Evolutionary conservation across 2,797 vertebrate genomes (phyloP).

Genomic region (Channa striata): DNA sequence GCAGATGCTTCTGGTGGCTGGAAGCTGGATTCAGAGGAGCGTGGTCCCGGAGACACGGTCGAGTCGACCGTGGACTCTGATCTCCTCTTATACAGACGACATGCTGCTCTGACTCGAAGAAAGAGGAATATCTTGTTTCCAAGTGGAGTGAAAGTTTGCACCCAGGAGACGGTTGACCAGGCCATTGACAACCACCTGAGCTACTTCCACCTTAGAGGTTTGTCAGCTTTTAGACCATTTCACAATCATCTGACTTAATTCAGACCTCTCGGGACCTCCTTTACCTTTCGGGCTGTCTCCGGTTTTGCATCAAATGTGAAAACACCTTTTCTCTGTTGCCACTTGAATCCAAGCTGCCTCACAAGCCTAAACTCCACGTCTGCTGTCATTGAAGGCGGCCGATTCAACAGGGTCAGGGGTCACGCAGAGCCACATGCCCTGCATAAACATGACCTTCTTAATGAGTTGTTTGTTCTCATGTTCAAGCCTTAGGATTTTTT

Average conservation of each 20-base stretch:
- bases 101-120: conserved; percentile 74
- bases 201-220: conserved; percentile 94
- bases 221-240: not conserved
- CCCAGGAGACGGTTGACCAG: conserved; percentile 89
- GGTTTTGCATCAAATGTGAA: no score
- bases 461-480: not conserved
- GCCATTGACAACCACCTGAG: conserved; percentile 88
- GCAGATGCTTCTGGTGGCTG: conserved; percentile 45
- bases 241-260: not conserved
- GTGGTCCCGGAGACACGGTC: not conserved
- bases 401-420: conserved; percentile 35
- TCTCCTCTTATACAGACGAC: conserved; percentile 45
- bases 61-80: not conserved
- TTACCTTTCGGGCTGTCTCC: not conserved
- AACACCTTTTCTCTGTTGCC: no score
- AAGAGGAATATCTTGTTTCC: conserved; percentile 89
- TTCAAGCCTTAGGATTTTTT: not conserved
- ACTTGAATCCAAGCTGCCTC: conserved; percentile 15
- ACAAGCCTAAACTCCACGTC: conserved; percentile 16
- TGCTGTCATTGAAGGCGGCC: conserved; percentile 9
- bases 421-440: conserved; percentile 4
- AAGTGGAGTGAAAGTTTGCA: conserved; percentile 91
- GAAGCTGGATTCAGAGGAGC: conserved; percentile 1
- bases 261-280: not conserved
- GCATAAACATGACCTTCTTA: not conserved